phyloP scores from a whole-genome alignment of 2,113 vertebrate genomes.

The Leiothrix lutea region DNA sequence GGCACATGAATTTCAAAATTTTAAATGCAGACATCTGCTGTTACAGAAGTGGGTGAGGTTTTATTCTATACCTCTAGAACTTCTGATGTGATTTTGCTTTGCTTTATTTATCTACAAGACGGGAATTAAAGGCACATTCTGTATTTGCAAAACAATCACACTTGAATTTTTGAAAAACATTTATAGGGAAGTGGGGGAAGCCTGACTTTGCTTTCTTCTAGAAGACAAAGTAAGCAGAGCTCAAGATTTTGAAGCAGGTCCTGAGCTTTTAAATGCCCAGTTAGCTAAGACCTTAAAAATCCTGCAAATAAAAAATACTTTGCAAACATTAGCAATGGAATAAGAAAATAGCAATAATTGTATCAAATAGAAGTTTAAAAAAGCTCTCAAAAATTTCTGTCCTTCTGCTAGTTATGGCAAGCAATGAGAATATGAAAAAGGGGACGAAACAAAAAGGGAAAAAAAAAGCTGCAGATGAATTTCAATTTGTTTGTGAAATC shows the following conservation, averaged over 20 bases:
- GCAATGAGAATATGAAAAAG: not conserved
- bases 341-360: not conserved
- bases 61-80: not conserved
- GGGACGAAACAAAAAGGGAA: not conserved
- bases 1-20: not conserved
- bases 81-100: not conserved
- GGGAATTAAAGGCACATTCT: not conserved
- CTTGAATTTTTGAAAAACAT: not conserved
- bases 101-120: not conserved
- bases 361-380: not conserved
- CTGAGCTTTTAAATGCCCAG: not conserved
- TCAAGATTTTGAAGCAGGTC: not conserved
- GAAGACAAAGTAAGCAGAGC: not conserved
- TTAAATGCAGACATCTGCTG: not conserved
- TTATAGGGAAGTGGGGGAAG: not conserved
- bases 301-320: not conserved
- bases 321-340: not conserved
- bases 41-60: not conserved
- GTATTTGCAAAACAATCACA: not conserved
- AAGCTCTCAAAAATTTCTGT: not conserved
- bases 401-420: not conserved
- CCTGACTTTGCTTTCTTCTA: not conserved
- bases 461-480: not conserved
- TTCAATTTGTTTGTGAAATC: not conserved
- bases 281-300: not conserved